Base-by-base conservation (phyloP, 2,888 invertebrate species). In the Melanchra persicariae region DNA sequence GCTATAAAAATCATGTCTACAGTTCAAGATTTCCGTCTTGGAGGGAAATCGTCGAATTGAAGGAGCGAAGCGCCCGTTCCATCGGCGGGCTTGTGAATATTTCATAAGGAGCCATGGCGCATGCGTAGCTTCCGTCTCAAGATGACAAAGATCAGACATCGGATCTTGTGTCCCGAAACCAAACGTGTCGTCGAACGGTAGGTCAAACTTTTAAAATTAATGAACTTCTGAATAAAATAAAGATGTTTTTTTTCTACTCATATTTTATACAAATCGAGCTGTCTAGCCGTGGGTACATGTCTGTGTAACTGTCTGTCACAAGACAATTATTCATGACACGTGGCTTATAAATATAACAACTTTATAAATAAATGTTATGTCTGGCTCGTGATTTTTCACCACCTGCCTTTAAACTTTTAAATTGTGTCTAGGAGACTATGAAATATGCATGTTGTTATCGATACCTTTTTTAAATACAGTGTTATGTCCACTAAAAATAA, bases 31-130 rank as follows among this genome's bases (percentile, higher is more conserved):
- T 83, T 79, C 82, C 72, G 80, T 82, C 82, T 83, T 83, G 70
- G 73, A 81, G 73, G 81, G 76, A 80, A 83, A 82, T 86, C 72
- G 87, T 86, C 77, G 80, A 82, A 85, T 82, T 80, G 74, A 26
- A 81, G 82, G 74, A 84, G 74, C 75, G 60, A 65, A 74, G 68
- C 64, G 70, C 71, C 70, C 77, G 83, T 81, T 79, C 81, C 84
- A 85, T 81, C 73, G 77, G 74, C 71, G 67, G 67, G 69, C 54
- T 72, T 65, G 65, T 89, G 86, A 89, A 90, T 89, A 87, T 90
- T 90, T 87, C 67, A 90, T 87, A 30, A 76, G 67, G 51, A 57
- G 70, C 63, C 82, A 77, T 68, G 62, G 88, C 89, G 90, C 90
- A 88, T 85, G 89, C 89, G 86, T 85, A 59, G 58, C 60, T 60